These are phyloP conservation scores for Labeo catla DNA, from an alignment of 2,113 vertebrate genomes.

Conservation along the genomic window DNA sequence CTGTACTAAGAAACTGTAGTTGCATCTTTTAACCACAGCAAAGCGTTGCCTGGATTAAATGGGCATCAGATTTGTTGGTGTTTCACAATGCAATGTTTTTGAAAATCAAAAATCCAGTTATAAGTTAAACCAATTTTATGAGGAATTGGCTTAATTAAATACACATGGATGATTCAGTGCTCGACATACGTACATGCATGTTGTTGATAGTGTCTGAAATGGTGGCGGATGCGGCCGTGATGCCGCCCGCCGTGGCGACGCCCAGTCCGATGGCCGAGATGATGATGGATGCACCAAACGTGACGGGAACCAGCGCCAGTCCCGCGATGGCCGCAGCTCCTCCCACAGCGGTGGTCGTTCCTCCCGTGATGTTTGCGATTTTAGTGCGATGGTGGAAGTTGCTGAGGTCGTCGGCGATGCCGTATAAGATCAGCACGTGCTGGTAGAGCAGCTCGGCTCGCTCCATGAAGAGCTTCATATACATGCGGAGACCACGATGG, in stretches of 20 bases:
- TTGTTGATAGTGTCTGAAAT: conserved; percentile 74
- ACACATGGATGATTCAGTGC: no score
- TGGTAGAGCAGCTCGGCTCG: conserved; percentile 76
- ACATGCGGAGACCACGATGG: conserved; percentile 69
- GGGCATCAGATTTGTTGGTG: no score
- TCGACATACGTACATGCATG: conserved; percentile 40
- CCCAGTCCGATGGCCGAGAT: conserved; percentile 72
- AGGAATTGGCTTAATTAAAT: no score
- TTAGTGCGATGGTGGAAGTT: conserved; percentile 74
- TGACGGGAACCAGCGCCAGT: conserved; percentile 72
- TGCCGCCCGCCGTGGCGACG: conserved; percentile 70
- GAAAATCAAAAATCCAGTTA: no score
- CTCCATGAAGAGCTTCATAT: conserved; percentile 76
- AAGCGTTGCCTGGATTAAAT: no score
- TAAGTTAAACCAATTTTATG: no score
- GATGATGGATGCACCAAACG: conserved; percentile 70
- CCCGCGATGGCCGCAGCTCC: conserved; percentile 73
- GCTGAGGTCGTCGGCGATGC: conserved; percentile 72
- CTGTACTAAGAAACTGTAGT: no score
- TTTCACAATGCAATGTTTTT: no score
- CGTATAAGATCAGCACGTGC: conserved; percentile 65
- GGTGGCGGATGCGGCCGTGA: conserved; percentile 70
- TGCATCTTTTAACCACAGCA: no score
- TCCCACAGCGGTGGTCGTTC: conserved; percentile 74
- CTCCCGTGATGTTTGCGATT: conserved; percentile 73